Base-by-base conservation (phyloP, 2,113 vertebrate genomes). In the Austrofundulus limnaeus region DNA sequence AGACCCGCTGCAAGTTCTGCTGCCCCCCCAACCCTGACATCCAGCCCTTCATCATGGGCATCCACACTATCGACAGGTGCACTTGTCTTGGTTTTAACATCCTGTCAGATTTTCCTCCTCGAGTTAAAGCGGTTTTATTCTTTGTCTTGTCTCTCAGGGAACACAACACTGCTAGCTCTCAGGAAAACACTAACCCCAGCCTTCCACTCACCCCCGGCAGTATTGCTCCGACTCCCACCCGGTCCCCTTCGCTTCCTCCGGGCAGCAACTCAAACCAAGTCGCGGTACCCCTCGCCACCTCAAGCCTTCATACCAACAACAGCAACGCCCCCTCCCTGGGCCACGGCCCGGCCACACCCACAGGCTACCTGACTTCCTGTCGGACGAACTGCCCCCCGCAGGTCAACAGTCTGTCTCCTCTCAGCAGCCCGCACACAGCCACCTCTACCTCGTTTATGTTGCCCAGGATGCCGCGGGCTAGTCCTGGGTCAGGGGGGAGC, bases 1-100 rank as follows among this genome's bases (percentile, higher is more conserved):
- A 97, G 92, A 98, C 96, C 83, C 95, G 96, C 92, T 98, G 96
- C 89, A 96, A 95, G 81, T 96, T 98, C 85, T 98, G 94, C 92
- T 97, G 94, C 90, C 95, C 95, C 74, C 92, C 94, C 66, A 95
- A 94, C 87, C 94, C 94, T 17, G 95, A 97, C 41, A 90, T 94
- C 85, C 96, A 97, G 77, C 96, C 96, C 85, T 96, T 96, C 94
- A 96, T 98, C 81, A 95, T 97, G 96, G 95, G 95, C 91, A 95
- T 98, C 81, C 96, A 98, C 87, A 93, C 96, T 94, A 97, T 98
- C 69, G 94, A 98, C 94, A 97, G 96, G 96, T 97, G 89, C 68
- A n/a, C n/a, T n/a, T n/a, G n/a, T n/a, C n/a, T n/a, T n/a, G n/a
- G n/a, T n/a, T n/a, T n/a, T n/a, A n/a, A n/a, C n/a, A n/a, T n/a